Evolutionary conservation across 2,888 invertebrate genomes (phyloP).

Genomic region (Idaea dimidiata): DNA sequence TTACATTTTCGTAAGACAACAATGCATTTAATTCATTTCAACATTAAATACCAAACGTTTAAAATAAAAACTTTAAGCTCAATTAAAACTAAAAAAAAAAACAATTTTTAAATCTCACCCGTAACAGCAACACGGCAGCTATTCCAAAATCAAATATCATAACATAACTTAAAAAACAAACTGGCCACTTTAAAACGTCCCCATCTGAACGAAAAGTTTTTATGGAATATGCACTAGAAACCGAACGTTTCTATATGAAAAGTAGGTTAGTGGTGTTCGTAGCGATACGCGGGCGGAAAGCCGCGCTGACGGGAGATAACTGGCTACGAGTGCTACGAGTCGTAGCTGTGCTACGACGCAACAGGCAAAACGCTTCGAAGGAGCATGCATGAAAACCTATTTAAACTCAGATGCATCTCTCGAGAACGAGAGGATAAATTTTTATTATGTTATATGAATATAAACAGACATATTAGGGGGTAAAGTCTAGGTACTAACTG

Average conservation of each 20-base stretch:
- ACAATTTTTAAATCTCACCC: slow-evolving; percentile 46
- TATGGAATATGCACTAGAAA: slow-evolving; percentile 31
- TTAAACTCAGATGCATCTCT: neutral
- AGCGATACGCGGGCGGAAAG: slow-evolving; percentile 62
- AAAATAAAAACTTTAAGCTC: neutral
- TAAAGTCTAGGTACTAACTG: no score
- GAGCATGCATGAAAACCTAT: neutral
- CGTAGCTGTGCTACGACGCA: slow-evolving; percentile 56
- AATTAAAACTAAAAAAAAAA: slow-evolving; percentile 19
- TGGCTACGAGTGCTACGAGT: slow-evolving; percentile 60
- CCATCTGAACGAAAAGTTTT: slow-evolving; percentile 39
- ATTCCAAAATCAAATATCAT: slow-evolving; percentile 41
- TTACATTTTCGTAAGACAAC: neutral
- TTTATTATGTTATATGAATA: no score
- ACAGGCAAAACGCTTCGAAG: slow-evolving; percentile 48
- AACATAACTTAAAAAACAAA: slow-evolving; percentile 38
- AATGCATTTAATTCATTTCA: neutral
- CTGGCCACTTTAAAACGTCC: slow-evolving; percentile 35
- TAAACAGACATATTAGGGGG: no score
- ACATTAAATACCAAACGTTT: neutral
- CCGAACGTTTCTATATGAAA: slow-evolving; percentile 35
- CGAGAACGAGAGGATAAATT: no score
- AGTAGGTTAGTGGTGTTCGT: slow-evolving; percentile 50
- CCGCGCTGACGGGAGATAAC: slow-evolving; percentile 62
- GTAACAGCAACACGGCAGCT: slow-evolving; percentile 23